Evolutionary conservation across 1,140 invertebrate genomes (phyloP).

Genomic region (Adelges cooleyi): DNA sequence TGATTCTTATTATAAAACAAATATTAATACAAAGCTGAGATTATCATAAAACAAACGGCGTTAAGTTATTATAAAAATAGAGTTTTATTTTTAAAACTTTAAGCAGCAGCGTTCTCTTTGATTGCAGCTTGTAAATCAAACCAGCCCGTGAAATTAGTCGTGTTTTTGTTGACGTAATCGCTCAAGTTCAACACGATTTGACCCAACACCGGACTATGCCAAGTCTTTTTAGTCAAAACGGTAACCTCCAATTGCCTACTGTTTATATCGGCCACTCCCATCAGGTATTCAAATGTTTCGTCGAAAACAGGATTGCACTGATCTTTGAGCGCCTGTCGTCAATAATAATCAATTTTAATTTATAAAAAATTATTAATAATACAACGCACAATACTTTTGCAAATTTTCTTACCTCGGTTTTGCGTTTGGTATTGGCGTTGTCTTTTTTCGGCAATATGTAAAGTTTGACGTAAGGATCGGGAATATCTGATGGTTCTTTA

Average conservation of each 20-base stretch:
- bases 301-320: constrained; percentile 84
- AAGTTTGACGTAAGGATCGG: constrained; percentile 89
- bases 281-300: constrained; percentile 75
- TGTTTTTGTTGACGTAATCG: constrained; percentile 19
- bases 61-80: too few species aligned
- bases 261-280: constrained; percentile 62
- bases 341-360: not conserved
- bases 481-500: constrained; percentile 75
- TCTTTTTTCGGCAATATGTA: constrained; percentile 74
- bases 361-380: not conserved
- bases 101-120: constrained; percentile 3
- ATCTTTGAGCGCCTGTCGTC: constrained; percentile 59
- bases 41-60: too few species aligned
- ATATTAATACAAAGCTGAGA: too few species aligned
- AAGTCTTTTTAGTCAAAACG: constrained; percentile 68
- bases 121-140: constrained; percentile 17
- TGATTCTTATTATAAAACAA: too few species aligned
- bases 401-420: constrained; percentile 68
- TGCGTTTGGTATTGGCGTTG: constrained; percentile 76
- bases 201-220: constrained; percentile 66
- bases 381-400: not conserved
- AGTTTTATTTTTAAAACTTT: too few species aligned
- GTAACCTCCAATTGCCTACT: constrained; percentile 63
- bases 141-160: not conserved
- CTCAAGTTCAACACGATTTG: constrained; percentile 44